phyloP scores from a whole-genome alignment of 2,888 invertebrate species.

The Polia nebulosa region DNA sequence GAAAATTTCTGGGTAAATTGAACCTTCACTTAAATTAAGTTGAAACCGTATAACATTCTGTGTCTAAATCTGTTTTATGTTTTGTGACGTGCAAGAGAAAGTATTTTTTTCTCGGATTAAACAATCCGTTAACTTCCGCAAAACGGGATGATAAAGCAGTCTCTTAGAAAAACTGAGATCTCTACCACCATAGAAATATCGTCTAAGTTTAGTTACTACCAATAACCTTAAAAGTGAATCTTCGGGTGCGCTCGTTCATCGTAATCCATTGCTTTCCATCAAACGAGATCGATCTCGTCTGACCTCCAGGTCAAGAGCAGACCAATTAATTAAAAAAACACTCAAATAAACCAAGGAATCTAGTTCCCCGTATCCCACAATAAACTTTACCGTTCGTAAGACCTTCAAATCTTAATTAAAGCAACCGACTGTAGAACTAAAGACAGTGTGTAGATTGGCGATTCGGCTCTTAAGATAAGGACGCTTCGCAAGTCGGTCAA shows the following conservation, averaged over 20 bases:
- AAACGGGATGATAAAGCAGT: constrained; percentile 1
- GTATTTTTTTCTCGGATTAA: too few relatives aligned
- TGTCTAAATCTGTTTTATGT: too few relatives aligned
- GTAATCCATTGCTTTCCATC: constrained; percentile 12
- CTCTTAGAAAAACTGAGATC: background rate
- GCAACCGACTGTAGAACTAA: constrained; percentile 39
- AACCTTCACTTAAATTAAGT: too few relatives aligned
- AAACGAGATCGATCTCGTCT: background rate
- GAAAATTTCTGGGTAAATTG: too few relatives aligned
- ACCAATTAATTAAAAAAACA: constrained; percentile 28
- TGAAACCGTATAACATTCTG: too few relatives aligned
- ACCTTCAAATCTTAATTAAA: constrained; percentile 56
- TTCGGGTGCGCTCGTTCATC: constrained; percentile 1
- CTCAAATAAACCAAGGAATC: constrained; percentile 22
- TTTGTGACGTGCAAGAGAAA: too few relatives aligned
- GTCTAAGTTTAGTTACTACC: too few relatives aligned
- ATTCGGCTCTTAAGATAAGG: constrained; percentile 39
- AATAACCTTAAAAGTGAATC: background rate
- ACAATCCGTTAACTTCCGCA: too few relatives aligned
- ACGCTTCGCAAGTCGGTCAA: constrained; percentile 35
- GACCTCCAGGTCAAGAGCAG: constrained; percentile 8
- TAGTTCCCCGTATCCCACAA: constrained; percentile 3
- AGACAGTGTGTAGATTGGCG: constrained; percentile 43
- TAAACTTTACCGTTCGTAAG: constrained; percentile 32
- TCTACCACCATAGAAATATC: background rate